phyloP scores from a whole-genome alignment of 2,888 invertebrate genomes.

The Glyphotaelius pellucidus region DNA sequence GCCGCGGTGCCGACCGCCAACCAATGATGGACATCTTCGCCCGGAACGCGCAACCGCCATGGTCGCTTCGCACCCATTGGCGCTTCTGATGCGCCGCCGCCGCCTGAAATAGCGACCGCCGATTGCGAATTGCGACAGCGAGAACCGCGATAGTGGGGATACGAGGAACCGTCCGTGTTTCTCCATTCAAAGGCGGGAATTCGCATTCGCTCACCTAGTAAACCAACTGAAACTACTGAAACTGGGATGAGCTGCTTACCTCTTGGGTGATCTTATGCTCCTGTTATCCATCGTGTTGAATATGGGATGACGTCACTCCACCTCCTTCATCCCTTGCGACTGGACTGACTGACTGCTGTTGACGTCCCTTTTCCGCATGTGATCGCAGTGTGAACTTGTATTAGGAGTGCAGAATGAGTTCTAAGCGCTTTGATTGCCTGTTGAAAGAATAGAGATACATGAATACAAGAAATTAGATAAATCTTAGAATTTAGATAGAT shows the following conservation, averaged over 20 bases:
- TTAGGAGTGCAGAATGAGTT: conserved; percentile 55
- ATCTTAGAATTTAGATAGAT: no score
- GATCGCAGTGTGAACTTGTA: conserved; percentile 55
- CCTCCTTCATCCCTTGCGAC: conserved; percentile 64
- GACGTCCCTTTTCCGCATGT: conserved; percentile 65
- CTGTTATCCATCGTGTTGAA: conserved; percentile 63
- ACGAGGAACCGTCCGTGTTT: background rate
- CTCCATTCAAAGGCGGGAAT: background rate
- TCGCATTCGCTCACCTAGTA: background rate
- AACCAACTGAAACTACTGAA: background rate
- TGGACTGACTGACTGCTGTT: conserved; percentile 49
- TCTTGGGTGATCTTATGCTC: conserved; percentile 59
- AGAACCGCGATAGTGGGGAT: conserved; percentile 33
- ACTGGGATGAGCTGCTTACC: conserved; percentile 54
- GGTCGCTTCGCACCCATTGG: conserved; percentile 32
- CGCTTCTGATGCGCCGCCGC: conserved; percentile 30
- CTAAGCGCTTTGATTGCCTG: conserved; percentile 52
- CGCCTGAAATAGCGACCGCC: conserved; percentile 9
- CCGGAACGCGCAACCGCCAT: conserved; percentile 32
- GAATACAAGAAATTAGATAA: background rate
- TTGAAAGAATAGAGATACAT: background rate
- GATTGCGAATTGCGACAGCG: background rate
- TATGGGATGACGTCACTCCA: conserved; percentile 61
- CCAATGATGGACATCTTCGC: conserved; percentile 10
- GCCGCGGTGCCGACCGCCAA: conserved; percentile 59